These are phyloP conservation scores for Eurytoma californica DNA, from an alignment of 2,888 invertebrate species.

Conservation along the genomic window DNA sequence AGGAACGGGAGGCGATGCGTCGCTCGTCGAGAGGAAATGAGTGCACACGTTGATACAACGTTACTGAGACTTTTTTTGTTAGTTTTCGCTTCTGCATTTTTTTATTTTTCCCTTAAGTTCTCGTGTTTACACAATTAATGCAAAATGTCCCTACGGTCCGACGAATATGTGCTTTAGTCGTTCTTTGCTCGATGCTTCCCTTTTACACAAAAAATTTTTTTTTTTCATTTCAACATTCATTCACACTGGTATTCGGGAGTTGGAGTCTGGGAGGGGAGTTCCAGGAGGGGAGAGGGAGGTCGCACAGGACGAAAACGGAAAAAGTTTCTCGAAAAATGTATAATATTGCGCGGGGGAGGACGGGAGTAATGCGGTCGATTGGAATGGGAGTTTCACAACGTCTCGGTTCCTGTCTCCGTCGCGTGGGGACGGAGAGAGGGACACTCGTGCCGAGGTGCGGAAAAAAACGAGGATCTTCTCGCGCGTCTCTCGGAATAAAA, in stretches of 20 bases:
- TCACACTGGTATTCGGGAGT: slow-evolving; percentile 70
- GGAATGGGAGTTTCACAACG: slow-evolving; percentile 55
- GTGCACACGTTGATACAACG: slow-evolving; percentile 50
- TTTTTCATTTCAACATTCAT: slow-evolving; percentile 67
- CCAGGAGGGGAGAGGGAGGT: slow-evolving; percentile 44
- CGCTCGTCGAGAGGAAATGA: slow-evolving; percentile 28
- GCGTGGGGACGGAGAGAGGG: slow-evolving; percentile 29
- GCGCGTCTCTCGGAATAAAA: slow-evolving; percentile 2
- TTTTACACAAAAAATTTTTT: slow-evolving; percentile 61
- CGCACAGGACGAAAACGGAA: slow-evolving; percentile 39
- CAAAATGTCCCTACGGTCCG: slow-evolving; percentile 74
- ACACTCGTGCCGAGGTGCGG: neutral
- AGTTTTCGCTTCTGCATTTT: slow-evolving; percentile 68
- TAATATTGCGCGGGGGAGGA: slow-evolving; percentile 48
- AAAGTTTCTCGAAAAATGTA: slow-evolving; percentile 45
- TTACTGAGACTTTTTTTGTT: slow-evolving; percentile 60
- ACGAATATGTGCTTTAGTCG: slow-evolving; percentile 72
- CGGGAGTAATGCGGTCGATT: slow-evolving; percentile 56
- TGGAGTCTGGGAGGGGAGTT: slow-evolving; percentile 28
- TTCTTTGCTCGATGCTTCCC: slow-evolving; percentile 69
- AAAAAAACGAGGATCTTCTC: neutral
- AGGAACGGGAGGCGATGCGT: slow-evolving; percentile 16
- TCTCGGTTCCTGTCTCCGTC: slow-evolving; percentile 41
- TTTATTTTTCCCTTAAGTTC: slow-evolving; percentile 66
- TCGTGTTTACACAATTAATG: slow-evolving; percentile 73